Percentiles rank a stretch among this genome's conserved stretches.
Evolutionary conservation across 2,888 invertebrate genomes (phyloP).

Genomic region (Apocheima hispidaria): DNA sequence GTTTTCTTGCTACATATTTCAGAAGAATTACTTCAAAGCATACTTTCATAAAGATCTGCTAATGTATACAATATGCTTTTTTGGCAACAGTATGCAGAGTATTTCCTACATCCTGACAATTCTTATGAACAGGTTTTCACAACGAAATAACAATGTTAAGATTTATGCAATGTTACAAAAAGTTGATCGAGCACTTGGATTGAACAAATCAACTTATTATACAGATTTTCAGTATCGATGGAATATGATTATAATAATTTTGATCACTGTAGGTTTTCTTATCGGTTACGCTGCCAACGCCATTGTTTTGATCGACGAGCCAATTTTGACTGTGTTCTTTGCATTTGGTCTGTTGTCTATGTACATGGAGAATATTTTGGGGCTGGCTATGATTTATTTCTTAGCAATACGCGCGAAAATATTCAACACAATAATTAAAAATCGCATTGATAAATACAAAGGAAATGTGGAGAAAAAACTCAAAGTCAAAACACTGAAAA

Average conservation of each 20-base stretch:
- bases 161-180: constrained; percentile 50
- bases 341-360: constrained; percentile 27
- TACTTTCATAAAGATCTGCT: constrained; percentile 36
- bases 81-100: constrained; percentile 40
- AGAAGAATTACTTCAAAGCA: constrained; percentile 39
- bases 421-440: constrained; percentile 47
- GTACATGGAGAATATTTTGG: constrained; percentile 50
- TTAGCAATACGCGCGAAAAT: constrained; percentile 46
- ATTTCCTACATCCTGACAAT: constrained; percentile 44
- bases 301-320: constrained; percentile 38
- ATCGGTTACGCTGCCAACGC: constrained; percentile 41
- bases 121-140: constrained; percentile 45
- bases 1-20: constrained; percentile 40
- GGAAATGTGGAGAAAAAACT: constrained; percentile 8
- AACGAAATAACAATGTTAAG: constrained; percentile 37
- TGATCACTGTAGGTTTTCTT: constrained; percentile 37
- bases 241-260: constrained; percentile 37
- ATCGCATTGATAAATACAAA: constrained; percentile 16
- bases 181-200: constrained; percentile 47
- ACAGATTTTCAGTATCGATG: constrained; percentile 41
- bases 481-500: constrained; percentile 13
- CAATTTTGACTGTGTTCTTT: constrained; percentile 37
- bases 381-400: constrained; percentile 47
- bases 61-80: constrained; percentile 33
- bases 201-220: constrained; percentile 40